Base-by-base conservation (phyloP, 2,888 invertebrate species). In the Lutraria lutraria region DNA sequence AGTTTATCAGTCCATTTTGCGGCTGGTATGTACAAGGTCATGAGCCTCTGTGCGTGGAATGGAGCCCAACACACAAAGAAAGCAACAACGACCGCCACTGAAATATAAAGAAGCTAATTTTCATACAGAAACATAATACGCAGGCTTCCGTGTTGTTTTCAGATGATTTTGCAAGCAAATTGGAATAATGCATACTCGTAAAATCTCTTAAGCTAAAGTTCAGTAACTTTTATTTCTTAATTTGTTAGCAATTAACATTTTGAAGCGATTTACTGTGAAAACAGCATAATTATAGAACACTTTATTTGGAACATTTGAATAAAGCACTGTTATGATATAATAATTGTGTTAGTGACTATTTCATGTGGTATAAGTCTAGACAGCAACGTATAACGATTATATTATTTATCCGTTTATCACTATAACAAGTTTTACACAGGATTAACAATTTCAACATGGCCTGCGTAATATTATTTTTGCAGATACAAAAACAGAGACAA, bases 21-120 rank as follows among this genome's bases (percentile, higher is more conserved):
- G 19, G 91, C 92, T 53, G 91, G 91, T 25, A 95, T 95, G 94
- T 98, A 98, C 88, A 98, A 98, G 0, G 98, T 98, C 96, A 98
- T 97, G 68, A 97, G 93, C 15, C 97, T 92, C 86, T 96, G 96
- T 0, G 94, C 90, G 88, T 96, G 96, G 92, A 96, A 96, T 21
- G 96, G 96, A 8, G 95, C 96, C 96, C 96, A 96, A 91, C 96
- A 96, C 63, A 95, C 90, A 92, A 96, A 96, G 92, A 96, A 96
- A 4, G 95, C 96, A 34, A 96, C 95, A 19, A 96, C 96, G 0
- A 96, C 96, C 1, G 96, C 95, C 83, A 95, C 96, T 96, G 95
- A 85, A 95, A 94, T 34, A 53, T 90, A 88, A 95, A 92, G 93
- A 90, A 94, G 95, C 85, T 54, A 60, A 63, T 1, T 31, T 84